Evolutionary conservation across 2,113 vertebrate genomes (phyloP).

Genomic region (Lagopus leucura): DNA sequence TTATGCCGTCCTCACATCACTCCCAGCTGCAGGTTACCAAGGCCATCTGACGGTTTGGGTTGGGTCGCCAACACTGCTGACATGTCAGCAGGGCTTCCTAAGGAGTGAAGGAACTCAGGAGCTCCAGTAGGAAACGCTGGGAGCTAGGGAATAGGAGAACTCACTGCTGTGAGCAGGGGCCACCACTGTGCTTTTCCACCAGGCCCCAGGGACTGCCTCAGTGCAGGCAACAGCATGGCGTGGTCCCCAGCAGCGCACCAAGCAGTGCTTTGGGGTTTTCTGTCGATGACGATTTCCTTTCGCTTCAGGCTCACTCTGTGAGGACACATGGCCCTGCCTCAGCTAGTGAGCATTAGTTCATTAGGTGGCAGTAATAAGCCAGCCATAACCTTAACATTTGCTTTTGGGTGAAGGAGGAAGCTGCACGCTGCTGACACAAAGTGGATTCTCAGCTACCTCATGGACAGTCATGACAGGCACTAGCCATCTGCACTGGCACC

Average conservation of each 20-base stretch:
- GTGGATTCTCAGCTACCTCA: neutral
- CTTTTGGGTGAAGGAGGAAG: neutral
- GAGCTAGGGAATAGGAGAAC: neutral
- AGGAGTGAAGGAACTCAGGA: neutral
- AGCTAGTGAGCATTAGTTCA: neutral
- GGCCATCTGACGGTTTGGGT: neutral
- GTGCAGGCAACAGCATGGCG: neutral
- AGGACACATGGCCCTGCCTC: rapidly evolving
- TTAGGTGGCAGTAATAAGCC: slow-evolving; percentile 15
- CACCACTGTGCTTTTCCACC: rapidly evolving
- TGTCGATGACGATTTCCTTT: neutral
- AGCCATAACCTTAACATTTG: neutral
- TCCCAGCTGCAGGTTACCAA: neutral
- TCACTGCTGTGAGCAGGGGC: rapidly evolving
- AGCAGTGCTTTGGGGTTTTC: neutral
- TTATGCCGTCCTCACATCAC: neutral
- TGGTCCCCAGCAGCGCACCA: neutral
- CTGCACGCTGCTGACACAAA: neutral
- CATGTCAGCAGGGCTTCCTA: neutral
- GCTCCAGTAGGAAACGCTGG: rapidly evolving
- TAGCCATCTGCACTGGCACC: rapidly evolving
- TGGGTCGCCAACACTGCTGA: neutral
- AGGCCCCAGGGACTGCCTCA: neutral
- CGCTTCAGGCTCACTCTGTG: neutral
- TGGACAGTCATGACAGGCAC: neutral